Conservation (phyloP, 1,140 invertebrate genomes). For the Drosophila parabipectinata region DNA sequence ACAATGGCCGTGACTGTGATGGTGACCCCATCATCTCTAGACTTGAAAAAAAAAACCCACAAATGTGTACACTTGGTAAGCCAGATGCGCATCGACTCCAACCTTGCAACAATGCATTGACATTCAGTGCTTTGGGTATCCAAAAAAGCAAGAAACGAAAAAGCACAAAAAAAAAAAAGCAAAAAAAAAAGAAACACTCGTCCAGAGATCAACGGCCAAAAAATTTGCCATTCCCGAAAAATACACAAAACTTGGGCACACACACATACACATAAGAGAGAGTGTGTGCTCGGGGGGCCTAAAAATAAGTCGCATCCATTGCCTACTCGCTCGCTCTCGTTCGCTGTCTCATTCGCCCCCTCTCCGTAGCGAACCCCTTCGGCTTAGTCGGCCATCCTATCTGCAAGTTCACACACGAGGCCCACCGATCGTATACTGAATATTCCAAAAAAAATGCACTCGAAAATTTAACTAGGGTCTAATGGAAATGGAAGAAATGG, state of each 20-base stretch:
- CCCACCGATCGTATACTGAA: slow-evolving; percentile 15
- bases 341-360: too few species aligned
- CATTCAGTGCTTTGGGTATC: slow-evolving; percentile 27
- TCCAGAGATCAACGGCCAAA: slow-evolving; percentile 43
- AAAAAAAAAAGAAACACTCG: slow-evolving; percentile 12
- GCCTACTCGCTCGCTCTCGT: slow-evolving; percentile 1
- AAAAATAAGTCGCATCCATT: slow-evolving; percentile 43
- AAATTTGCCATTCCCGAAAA: slow-evolving; percentile 45
- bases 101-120: slow-evolving; percentile 55
- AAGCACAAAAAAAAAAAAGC: not conserved
- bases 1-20: slow-evolving; percentile 30
- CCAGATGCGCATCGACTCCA: slow-evolving; percentile 47
- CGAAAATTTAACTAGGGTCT: not conserved
- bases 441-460: not conserved
- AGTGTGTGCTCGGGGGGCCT: slow-evolving; percentile 22
- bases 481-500: not conserved
- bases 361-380: not conserved
- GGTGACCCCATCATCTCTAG: not conserved
- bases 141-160: not conserved
- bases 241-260: slow-evolving; percentile 32
- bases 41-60: not conserved
- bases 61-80: slow-evolving; percentile 30
- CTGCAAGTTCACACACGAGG: slow-evolving; percentile 22
- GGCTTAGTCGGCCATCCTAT: not conserved
- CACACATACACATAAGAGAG: not conserved